A percentile compares a stretch with the other conserved stretches of the same genome.
Conservation (phyloP, 2,888 invertebrate genomes). For the Coelopa pilipes region DNA sequence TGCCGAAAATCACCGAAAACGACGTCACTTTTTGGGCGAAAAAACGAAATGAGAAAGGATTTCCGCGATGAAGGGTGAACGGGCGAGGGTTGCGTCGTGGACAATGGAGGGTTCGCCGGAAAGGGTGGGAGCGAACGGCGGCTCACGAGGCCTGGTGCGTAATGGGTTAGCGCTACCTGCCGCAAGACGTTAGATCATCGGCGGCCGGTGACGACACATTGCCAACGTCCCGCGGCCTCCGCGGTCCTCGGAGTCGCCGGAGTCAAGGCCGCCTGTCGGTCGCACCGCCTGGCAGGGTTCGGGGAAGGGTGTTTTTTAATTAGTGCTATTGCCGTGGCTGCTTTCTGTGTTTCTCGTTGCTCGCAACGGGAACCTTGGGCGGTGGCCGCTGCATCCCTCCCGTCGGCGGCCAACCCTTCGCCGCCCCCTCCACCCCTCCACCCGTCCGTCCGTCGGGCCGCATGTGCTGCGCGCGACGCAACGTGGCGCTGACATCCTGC, state of each 20-base stretch:
- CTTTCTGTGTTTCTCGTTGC: too few relatives aligned
- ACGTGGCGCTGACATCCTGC: constrained; percentile 61
- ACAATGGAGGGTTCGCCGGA: too few relatives aligned
- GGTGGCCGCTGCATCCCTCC: neutral
- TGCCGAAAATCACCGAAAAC: too few relatives aligned
- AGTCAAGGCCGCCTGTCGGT: neutral
- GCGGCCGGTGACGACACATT: neutral
- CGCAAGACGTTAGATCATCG: neutral
- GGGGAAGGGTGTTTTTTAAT: too few relatives aligned
- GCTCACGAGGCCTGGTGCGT: neutral
- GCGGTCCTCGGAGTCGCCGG: too few relatives aligned
- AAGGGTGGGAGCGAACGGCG: too few relatives aligned
- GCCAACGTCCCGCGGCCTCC: neutral
- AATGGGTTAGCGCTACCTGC: constrained; percentile 1
- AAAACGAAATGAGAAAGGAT: too few relatives aligned
- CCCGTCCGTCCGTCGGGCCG: constrained; percentile 8
- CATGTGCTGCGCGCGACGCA: constrained; percentile 46
- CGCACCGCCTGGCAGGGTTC: neutral
- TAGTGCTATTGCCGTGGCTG: too few relatives aligned
- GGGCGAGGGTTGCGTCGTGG: too few relatives aligned
- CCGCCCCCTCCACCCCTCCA: constrained; percentile 10
- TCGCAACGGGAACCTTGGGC: neutral
- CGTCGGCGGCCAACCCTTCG: neutral
- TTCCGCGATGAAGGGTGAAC: too few relatives aligned
- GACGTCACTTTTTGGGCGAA: too few relatives aligned